A percentile compares a stretch with the other conserved stretches of the same genome.
Conservation (phyloP, 2,888 invertebrate species). For the Plagodis pulveraria region DNA sequence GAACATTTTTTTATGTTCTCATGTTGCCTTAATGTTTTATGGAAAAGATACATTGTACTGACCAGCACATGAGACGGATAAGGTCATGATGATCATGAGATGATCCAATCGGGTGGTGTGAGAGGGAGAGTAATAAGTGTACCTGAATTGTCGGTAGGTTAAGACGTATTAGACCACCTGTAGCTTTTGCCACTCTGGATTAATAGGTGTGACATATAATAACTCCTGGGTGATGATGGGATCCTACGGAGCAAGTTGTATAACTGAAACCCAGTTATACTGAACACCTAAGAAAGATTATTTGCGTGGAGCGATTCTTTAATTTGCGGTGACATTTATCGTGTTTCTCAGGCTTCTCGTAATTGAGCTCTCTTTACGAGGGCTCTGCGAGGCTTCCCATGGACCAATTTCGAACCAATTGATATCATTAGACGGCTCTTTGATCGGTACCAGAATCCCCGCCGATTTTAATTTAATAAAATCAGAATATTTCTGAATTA, state of each 20-base stretch:
- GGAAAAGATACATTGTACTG: too few species aligned
- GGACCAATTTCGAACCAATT: constrained; percentile 74
- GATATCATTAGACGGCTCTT: constrained; percentile 69
- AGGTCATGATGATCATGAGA: too few species aligned
- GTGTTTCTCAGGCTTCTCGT: constrained; percentile 73
- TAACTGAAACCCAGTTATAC: constrained; percentile 20
- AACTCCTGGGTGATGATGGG: neutral
- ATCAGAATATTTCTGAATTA: constrained; percentile 50
- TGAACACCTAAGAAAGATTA: constrained; percentile 51
- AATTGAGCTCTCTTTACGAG: constrained; percentile 67
- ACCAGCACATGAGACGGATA: too few species aligned
- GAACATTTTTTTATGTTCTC: too few species aligned
- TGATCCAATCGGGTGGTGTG: too few species aligned
- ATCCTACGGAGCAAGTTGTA: neutral
- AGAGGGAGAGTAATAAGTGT: too few species aligned
- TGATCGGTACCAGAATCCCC: constrained; percentile 65
- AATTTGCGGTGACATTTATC: constrained; percentile 77
- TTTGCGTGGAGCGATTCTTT: constrained; percentile 73
- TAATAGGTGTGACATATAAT: too few species aligned
- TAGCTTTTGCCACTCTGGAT: too few species aligned
- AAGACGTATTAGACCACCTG: too few species aligned
- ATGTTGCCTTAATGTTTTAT: too few species aligned
- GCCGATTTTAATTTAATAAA: constrained; percentile 70
- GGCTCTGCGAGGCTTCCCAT: constrained; percentile 57
- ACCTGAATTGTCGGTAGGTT: too few species aligned